Conservation (phyloP, 1,140 invertebrate species). For the Megalonaias nervosa region DNA sequence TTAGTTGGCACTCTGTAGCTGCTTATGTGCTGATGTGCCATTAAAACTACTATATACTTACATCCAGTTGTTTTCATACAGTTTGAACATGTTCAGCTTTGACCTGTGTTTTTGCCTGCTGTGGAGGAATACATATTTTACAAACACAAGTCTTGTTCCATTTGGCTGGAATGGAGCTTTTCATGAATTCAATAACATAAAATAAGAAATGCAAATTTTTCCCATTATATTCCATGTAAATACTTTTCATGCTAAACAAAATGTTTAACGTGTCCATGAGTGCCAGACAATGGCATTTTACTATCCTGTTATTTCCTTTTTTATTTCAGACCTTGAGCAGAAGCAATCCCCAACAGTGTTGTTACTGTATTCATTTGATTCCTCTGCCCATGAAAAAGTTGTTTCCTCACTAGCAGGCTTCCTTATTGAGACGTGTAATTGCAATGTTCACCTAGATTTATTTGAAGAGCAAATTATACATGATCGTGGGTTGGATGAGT, state of each 20-base stretch:
- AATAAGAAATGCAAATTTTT: not conserved
- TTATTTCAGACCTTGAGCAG: slow-evolving; percentile 57
- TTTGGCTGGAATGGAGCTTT: not conserved
- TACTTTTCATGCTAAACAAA: not conserved
- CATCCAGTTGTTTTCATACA: too few relatives aligned
- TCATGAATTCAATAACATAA: not conserved
- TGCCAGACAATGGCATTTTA: not conserved
- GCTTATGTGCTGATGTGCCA: too few relatives aligned
- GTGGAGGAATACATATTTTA: too few relatives aligned
- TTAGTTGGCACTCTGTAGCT: too few relatives aligned
- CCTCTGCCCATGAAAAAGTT: slow-evolving; percentile 61
- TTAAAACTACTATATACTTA: too few relatives aligned
- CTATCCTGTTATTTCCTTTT: slow-evolving; percentile 10
- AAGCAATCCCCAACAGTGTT: slow-evolving; percentile 60
- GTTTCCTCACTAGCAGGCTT: slow-evolving; percentile 59
- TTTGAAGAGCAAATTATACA: slow-evolving; percentile 63
- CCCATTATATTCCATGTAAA: not conserved
- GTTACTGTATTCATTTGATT: slow-evolving; percentile 63
- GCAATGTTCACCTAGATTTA: slow-evolving; percentile 61
- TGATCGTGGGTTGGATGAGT: slow-evolving; percentile 59
- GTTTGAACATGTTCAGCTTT: too few relatives aligned
- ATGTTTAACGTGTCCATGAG: not conserved
- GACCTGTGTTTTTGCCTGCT: too few relatives aligned
- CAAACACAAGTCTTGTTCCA: too few relatives aligned
- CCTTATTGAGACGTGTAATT: slow-evolving; percentile 64